Conservation (phyloP, 2,888 invertebrate genomes). For the Zhengitettix transpicula region DNA sequence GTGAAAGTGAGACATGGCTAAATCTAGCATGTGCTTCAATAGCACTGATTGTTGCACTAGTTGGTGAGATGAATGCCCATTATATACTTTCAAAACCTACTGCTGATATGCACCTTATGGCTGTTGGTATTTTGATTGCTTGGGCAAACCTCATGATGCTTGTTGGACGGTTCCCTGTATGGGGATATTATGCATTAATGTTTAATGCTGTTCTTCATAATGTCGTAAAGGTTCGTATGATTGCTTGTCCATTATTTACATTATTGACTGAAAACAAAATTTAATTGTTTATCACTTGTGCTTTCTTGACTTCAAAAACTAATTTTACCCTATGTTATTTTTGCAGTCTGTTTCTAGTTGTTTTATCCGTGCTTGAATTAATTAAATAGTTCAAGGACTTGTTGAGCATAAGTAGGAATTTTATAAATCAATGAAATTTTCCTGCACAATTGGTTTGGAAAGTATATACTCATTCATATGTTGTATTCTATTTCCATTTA, state of each 20-base stretch:
- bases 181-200: conserved; percentile 38
- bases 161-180: conserved; percentile 33
- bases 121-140: conserved; percentile 29
- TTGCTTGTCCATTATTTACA: not conserved
- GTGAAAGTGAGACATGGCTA: conserved; percentile 27
- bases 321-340: too few relatives aligned
- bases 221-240: conserved; percentile 27
- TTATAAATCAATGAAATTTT: too few relatives aligned
- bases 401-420: too few relatives aligned
- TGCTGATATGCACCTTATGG: conserved; percentile 26
- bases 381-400: too few relatives aligned
- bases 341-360: too few relatives aligned
- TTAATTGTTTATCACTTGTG: too few relatives aligned
- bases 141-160: conserved; percentile 37
- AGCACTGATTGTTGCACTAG: conserved; percentile 21
- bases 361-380: too few relatives aligned
- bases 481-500: too few relatives aligned
- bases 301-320: too few relatives aligned
- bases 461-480: too few relatives aligned
- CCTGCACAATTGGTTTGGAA: too few relatives aligned
- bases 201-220: conserved; percentile 36
- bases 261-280: too few relatives aligned
- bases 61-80: conserved; percentile 1
- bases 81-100: not conserved
- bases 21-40: conserved; percentile 23